Conservation (phyloP, 2,797 vertebrate species). For the Petrocephalus schoutedeni region DNA sequence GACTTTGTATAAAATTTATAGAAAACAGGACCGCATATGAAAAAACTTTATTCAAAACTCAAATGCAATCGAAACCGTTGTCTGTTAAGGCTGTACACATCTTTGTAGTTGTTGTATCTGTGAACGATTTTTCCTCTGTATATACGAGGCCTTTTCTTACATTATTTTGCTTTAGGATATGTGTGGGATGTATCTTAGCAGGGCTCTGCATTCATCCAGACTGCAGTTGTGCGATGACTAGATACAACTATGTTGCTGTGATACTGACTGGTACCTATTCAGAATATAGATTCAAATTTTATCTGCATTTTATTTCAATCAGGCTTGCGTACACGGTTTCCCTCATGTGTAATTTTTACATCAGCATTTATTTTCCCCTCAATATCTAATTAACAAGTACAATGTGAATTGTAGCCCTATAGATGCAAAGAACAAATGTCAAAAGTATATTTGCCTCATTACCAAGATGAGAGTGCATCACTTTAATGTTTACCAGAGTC, state of each 20-base stretch:
- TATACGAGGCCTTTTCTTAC: background rate
- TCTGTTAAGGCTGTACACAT: background rate
- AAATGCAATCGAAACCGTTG: background rate
- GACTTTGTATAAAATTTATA: background rate
- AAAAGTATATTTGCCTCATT: background rate
- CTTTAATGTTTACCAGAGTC: background rate
- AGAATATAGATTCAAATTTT: background rate
- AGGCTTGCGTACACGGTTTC: background rate
- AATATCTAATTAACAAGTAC: background rate
- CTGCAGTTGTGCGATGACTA: background rate
- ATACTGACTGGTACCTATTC: background rate
- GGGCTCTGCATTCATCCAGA: background rate
- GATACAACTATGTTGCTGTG: background rate
- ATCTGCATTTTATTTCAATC: background rate
- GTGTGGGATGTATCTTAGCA: background rate
- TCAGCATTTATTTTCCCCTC: background rate
- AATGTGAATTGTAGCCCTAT: background rate
- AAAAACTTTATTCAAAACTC: background rate
- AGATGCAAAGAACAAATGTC: background rate
- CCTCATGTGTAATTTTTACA: background rate
- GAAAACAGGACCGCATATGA: background rate
- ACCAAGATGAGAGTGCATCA: background rate
- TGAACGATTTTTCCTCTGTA: background rate
- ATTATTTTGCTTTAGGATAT: background rate
- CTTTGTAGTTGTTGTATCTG: background rate